Conservation (phyloP, 2,888 invertebrate genomes). For the Augochlorella aurata region DNA sequence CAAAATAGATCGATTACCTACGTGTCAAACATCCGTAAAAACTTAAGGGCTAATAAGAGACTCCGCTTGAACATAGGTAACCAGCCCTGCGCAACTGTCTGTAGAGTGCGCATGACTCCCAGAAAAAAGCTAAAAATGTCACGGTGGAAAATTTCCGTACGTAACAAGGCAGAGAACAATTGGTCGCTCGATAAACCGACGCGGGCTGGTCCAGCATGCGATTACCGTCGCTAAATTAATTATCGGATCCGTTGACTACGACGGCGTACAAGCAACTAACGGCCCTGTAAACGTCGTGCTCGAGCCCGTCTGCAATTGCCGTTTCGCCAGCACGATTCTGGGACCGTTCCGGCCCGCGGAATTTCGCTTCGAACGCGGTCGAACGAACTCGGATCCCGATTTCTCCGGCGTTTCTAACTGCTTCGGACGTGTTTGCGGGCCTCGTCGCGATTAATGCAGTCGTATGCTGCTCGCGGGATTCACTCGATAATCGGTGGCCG, state of each 20-base stretch:
- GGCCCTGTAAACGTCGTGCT: constrained; percentile 22
- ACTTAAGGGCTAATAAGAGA: no score
- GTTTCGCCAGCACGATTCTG: constrained; percentile 1
- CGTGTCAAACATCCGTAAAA: no score
- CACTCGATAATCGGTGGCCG: background rate
- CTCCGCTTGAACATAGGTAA: no score
- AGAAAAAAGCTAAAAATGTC: no score
- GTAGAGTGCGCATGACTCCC: no score
- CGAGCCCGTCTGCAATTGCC: constrained; percentile 14
- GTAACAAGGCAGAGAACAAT: background rate
- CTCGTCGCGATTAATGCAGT: constrained; percentile 11
- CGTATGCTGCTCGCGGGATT: background rate
- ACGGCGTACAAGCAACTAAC: constrained; percentile 19
- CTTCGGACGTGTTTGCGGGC: background rate
- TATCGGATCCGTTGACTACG: constrained; percentile 34
- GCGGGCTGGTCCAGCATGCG: constrained; percentile 10
- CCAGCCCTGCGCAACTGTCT: no score
- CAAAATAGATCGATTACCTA: no score
- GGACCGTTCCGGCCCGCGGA: background rate
- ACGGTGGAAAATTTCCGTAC: no score
- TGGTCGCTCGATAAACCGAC: background rate
- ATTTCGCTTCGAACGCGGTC: background rate
- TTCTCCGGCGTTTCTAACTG: background rate
- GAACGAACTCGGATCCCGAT: background rate
- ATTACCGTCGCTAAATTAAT: constrained; percentile 58